Conservation (phyloP, 1,140 invertebrate genomes). For the Lasioglossum albipes region DNA sequence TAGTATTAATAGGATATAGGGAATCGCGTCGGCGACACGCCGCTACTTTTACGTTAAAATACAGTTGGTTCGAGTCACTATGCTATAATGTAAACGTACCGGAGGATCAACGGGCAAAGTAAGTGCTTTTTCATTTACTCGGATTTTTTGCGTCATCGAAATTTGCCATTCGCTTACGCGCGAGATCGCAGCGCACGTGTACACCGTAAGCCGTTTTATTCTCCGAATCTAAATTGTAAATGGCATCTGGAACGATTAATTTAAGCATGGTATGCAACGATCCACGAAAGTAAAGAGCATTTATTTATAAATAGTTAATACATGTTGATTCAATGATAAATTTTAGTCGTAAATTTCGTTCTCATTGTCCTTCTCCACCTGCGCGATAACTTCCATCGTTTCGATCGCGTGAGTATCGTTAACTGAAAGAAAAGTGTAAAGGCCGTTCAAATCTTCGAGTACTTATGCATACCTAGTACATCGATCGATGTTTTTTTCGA, state of each 20-base stretch:
- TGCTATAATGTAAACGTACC: not conserved
- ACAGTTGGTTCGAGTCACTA: slow-evolving; percentile 10
- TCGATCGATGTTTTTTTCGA: too few species aligned
- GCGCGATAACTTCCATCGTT: slow-evolving; percentile 19
- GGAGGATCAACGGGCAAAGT: too few species aligned
- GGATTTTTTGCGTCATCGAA: too few species aligned
- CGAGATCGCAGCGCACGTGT: not conserved
- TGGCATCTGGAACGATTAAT: slow-evolving; percentile 27
- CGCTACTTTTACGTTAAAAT: not conserved
- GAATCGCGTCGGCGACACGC: too few species aligned
- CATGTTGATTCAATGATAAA: not conserved
- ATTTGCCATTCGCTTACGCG: too few species aligned
- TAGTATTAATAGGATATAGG: not conserved
- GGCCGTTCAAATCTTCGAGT: not conserved
- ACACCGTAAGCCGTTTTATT: slow-evolving; percentile 8
- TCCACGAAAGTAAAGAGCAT: slow-evolving; percentile 10
- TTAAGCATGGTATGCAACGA: slow-evolving; percentile 23
- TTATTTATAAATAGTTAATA: slow-evolving; percentile 49
- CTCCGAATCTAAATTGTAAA: slow-evolving; percentile 43
- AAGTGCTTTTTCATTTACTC: too few species aligned
- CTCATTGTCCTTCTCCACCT: slow-evolving; percentile 44
- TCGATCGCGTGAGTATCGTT: slow-evolving; percentile 33
- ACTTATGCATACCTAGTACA: too few species aligned
- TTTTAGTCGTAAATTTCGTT: slow-evolving; percentile 43
- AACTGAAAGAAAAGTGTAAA: slow-evolving; percentile 43